Evolutionary conservation across 1,140 invertebrate genomes (phyloP).

Genomic region (Achatina immaculata): DNA sequence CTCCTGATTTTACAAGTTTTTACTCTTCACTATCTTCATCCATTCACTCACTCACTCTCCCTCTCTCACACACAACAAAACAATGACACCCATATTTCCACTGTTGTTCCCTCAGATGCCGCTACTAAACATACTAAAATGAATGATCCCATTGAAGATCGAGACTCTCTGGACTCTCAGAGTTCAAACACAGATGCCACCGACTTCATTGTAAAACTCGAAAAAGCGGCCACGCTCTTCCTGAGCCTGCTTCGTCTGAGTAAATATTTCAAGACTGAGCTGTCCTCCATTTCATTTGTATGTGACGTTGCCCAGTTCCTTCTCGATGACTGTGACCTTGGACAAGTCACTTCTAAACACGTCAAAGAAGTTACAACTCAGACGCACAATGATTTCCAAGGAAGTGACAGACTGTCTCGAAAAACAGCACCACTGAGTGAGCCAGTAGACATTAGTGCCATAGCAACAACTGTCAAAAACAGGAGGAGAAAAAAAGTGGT

Average conservation of each 20-base stretch:
- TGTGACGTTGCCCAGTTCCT: not conserved
- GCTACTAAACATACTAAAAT: too few species aligned
- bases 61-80: too few species aligned
- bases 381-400: not conserved
- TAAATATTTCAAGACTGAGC: not conserved
- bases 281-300: constrained; percentile 18
- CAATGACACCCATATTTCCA: too few species aligned
- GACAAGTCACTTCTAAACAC: not conserved
- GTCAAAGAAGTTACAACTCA: not conserved
- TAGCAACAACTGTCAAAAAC: not conserved
- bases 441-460: not conserved
- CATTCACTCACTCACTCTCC: too few species aligned
- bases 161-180: not conserved
- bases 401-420: not conserved
- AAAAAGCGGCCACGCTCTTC: constrained; percentile 19
- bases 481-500: not conserved
- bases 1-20: too few species aligned
- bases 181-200: not conserved
- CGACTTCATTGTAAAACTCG: constrained; percentile 6
- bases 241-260: not conserved
- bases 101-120: too few species aligned
- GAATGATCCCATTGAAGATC: not conserved
- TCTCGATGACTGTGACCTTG: not conserved
- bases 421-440: not conserved
- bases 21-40: too few species aligned